These are phyloP conservation scores for Microplitis manilae DNA, from an alignment of 2,888 invertebrate species.

Conservation along the genomic window DNA sequence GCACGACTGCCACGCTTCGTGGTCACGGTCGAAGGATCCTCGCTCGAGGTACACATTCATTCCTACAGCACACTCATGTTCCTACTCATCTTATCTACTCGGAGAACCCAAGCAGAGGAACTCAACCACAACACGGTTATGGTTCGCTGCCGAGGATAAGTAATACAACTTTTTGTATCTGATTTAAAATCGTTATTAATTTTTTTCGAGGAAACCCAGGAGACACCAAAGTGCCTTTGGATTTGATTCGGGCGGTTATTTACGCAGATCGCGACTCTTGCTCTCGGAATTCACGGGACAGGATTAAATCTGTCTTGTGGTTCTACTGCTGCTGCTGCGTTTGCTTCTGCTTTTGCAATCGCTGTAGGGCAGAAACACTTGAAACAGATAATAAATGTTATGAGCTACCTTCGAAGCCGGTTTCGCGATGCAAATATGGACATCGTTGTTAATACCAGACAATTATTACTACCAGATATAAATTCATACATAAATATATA, in stretches of 20 bases:
- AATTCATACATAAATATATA: background rate
- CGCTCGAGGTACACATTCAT: constrained; percentile 6
- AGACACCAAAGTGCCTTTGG: no score
- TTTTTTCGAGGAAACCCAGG: no score
- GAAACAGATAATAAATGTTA: constrained; percentile 57
- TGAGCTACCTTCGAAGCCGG: constrained; percentile 46
- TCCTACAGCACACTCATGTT: background rate
- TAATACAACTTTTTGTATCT: constrained; percentile 47
- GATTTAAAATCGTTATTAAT: constrained; percentile 7
- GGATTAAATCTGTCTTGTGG: background rate
- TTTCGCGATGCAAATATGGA: constrained; percentile 40
- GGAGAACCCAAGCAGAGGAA: background rate
- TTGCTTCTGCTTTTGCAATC: background rate
- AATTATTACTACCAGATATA: constrained; percentile 52
- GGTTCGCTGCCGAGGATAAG: constrained; percentile 60
- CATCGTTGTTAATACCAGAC: constrained; percentile 57
- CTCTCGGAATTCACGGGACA: no score
- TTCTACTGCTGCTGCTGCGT: background rate
- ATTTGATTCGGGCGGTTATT: no score
- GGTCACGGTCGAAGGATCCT: constrained; percentile 11
- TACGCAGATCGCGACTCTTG: no score
- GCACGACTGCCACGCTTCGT: constrained; percentile 54
- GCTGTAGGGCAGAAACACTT: constrained; percentile 17
- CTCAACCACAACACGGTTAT: constrained; percentile 58
- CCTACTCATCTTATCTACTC: no score